Conservation (phyloP, 1,140 invertebrate species). For the Galleria mellonella region DNA sequence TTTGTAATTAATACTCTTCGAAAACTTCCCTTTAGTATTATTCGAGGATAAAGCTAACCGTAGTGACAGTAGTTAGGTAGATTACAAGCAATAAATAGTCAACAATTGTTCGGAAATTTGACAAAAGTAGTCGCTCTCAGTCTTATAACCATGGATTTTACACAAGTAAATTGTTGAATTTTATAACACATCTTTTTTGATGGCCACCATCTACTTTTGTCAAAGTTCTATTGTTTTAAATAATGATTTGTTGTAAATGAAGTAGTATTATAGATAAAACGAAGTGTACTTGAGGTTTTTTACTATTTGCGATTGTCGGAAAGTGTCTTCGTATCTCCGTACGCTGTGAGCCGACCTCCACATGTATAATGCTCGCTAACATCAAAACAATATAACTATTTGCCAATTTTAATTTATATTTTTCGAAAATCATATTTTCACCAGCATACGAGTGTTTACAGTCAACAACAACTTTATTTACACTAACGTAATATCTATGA, state of each 20-base stretch:
- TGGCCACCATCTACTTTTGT: constrained; percentile 39
- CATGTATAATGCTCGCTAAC: neutral
- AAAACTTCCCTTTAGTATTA: constrained; percentile 1
- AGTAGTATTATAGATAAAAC: constrained; percentile 26
- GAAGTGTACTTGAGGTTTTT: constrained; percentile 34
- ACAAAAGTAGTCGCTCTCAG: constrained; percentile 36
- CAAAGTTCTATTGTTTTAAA: constrained; percentile 45
- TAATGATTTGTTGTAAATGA: constrained; percentile 22
- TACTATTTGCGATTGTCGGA: constrained; percentile 14
- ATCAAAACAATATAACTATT: constrained; percentile 5
- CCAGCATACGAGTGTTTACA: constrained; percentile 18
- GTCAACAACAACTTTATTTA: constrained; percentile 5
- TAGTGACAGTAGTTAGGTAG: constrained; percentile 45
- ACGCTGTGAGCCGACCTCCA: neutral
- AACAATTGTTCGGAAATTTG: constrained; percentile 51
- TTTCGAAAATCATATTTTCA: constrained; percentile 27
- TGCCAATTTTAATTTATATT: constrained; percentile 27
- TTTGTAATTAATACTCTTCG: constrained; percentile 1
- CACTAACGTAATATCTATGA: too few relatives aligned
- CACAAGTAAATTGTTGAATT: constrained; percentile 17
- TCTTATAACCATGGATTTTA: constrained; percentile 7
- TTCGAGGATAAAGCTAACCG: constrained; percentile 16
- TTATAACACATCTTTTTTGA: constrained; percentile 24
- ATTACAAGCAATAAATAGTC: constrained; percentile 58
- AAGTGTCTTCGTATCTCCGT: neutral